A percentile compares a stretch with the other conserved stretches of the same genome.
Evolutionary conservation across 2,888 invertebrate genomes (phyloP).

Genomic region (Cheilosia pagana): DNA sequence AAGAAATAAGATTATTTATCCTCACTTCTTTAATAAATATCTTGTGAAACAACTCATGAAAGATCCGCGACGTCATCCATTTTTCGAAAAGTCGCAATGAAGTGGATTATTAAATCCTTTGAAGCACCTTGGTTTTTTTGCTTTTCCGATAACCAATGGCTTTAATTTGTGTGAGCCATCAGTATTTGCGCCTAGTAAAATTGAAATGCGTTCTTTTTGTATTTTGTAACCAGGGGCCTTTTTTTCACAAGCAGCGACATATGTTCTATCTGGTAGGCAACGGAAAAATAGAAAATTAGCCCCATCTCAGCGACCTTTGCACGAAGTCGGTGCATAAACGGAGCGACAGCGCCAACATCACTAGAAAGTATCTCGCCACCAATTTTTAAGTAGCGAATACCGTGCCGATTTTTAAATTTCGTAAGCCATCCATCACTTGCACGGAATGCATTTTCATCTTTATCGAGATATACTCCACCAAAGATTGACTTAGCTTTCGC

Average conservation of each 20-base stretch:
- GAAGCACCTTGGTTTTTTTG: slow-evolving; percentile 33
- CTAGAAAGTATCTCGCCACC: too few relatives aligned
- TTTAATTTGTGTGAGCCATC: slow-evolving; percentile 27
- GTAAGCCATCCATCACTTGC: too few relatives aligned
- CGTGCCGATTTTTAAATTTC: too few relatives aligned
- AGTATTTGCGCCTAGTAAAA: slow-evolving; percentile 35
- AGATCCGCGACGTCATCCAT: slow-evolving; percentile 22
- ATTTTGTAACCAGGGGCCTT: slow-evolving; percentile 36
- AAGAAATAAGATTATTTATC: slow-evolving; percentile 7
- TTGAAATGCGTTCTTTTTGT: slow-evolving; percentile 21
- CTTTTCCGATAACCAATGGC: slow-evolving; percentile 38
- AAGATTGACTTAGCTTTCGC: too few relatives aligned
- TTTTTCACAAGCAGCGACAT: slow-evolving; percentile 30
- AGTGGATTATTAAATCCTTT: slow-evolving; percentile 38
- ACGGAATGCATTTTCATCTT: too few relatives aligned
- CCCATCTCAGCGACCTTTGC: too few relatives aligned
- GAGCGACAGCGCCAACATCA: too few relatives aligned
- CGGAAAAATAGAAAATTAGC: too few relatives aligned
- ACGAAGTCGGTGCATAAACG: too few relatives aligned
- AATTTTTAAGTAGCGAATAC: too few relatives aligned
- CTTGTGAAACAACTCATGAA: slow-evolving; percentile 32
- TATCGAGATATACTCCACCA: too few relatives aligned
- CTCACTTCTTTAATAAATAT: slow-evolving; percentile 39
- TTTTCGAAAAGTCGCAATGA: slow-evolving; percentile 75
- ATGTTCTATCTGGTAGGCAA: slow-evolving; percentile 22